These are phyloP conservation scores for Volucella inflata DNA, from an alignment of 2,888 invertebrate species.

Conservation along the genomic window DNA sequence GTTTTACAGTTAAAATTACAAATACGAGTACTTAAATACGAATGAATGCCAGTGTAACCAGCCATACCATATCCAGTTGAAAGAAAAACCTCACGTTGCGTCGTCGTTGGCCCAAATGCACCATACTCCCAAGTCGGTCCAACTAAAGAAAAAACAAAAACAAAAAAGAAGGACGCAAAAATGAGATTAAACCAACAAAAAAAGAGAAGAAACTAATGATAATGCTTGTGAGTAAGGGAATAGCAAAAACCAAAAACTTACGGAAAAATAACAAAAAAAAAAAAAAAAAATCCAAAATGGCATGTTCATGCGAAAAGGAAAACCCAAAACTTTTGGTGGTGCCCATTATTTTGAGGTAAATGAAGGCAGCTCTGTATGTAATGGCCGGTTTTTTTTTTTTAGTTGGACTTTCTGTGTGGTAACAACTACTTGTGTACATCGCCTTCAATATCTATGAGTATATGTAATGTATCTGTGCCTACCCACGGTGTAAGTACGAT, in stretches of 20 bases:
- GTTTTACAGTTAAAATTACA: slow-evolving; percentile 36
- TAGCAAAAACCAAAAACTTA: slow-evolving; percentile 32
- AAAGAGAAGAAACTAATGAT: slow-evolving; percentile 10
- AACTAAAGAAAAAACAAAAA: background rate
- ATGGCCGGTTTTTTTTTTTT: slow-evolving; percentile 25
- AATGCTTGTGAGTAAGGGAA: background rate
- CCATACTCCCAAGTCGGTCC: background rate
- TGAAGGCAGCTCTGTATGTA: slow-evolving; percentile 36
- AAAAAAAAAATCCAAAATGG: slow-evolving; percentile 21
- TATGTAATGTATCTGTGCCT: slow-evolving; percentile 48
- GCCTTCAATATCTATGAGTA: slow-evolving; percentile 12
- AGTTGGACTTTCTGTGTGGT: slow-evolving; percentile 58
- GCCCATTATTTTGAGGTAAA: slow-evolving; percentile 43
- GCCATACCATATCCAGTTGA: slow-evolving; percentile 36
- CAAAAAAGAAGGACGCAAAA: background rate
- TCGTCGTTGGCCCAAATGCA: slow-evolving; percentile 27
- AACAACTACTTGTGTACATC: slow-evolving; percentile 32
- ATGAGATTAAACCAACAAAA: background rate
- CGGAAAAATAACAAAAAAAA: slow-evolving; percentile 1
- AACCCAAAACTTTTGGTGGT: slow-evolving; percentile 1
- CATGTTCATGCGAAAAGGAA: background rate
- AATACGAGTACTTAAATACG: too few relatives aligned
- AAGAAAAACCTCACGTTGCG: slow-evolving; percentile 26
- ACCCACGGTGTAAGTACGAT: background rate
- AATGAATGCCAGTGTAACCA: slow-evolving; percentile 7